Base-by-base conservation (phyloP, 2,888 invertebrate species). In the Mycogona germanica region DNA sequence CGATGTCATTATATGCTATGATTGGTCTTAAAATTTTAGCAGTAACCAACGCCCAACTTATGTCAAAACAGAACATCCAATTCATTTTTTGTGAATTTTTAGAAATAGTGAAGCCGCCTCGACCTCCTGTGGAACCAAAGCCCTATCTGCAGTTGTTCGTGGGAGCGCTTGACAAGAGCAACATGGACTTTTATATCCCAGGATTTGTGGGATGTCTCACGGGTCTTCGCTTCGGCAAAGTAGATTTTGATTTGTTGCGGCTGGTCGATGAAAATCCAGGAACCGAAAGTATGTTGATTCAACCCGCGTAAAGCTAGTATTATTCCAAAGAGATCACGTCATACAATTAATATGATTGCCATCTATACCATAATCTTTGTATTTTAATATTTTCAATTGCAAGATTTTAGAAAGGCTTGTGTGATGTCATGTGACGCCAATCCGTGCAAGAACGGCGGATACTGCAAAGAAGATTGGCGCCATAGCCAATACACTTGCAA, bases 181-280 rank as follows among this genome's bases (percentile, higher is more conserved):
- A 84, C 59, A 71, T 82, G 62, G 68, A 81, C 32, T 68, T 84
- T 23, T 28, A 74, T 1, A 76, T 79, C 59, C 78, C 79, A 54
- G 87, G 87, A 2, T 88, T 87, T 64, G 82, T 88, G 5, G 89
- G 91, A 1, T 89, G 89, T 65, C 78, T 91, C 38, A 77, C 88
- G 62, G 91, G 91, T 14, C 76, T 92, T 58, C 85, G 87, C 75
- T 85, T 91, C 61, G 87, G 84, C 35, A 77, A 82, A 58, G 79
- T 81, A 63, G 28, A 51, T 19, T 57, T 63, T 53, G 59, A 63
- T 55, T 48, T 63, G 29, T 55, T 55, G 38, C 44, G 52, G 30
- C 49, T 60, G 32, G 59, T 60, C 29, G 40, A 49, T 17, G 48
- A 57, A 21, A 55, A 57, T 47, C 57, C 57, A 14, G 57, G 57